These are phyloP conservation scores for Esox niger DNA, from an alignment of 2,113 vertebrate genomes.

Conservation along the genomic window DNA sequence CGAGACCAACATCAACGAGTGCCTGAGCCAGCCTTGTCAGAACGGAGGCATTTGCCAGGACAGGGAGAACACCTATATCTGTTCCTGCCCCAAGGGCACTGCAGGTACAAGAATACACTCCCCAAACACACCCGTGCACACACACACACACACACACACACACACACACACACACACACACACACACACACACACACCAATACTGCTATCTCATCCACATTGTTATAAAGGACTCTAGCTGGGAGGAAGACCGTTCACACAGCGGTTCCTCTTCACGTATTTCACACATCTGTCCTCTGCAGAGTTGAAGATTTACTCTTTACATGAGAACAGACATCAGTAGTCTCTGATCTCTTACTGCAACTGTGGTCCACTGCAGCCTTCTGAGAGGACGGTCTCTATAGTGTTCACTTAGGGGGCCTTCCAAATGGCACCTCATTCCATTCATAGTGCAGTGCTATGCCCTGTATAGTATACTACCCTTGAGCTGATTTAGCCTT, in stretches of 20 bases:
- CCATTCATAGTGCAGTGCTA: too few species aligned
- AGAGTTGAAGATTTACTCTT: not conserved
- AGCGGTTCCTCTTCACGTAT: not conserved
- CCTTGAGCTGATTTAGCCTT: too few species aligned
- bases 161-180: not conserved
- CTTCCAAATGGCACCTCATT: too few species aligned
- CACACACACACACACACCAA: too few species aligned
- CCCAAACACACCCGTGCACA: too few species aligned
- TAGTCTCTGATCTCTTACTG: not conserved
- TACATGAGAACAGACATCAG: not conserved
- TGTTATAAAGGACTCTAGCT: not conserved
- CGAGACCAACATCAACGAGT: too few species aligned
- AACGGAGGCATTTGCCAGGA: too few species aligned
- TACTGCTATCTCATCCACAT: not conserved
- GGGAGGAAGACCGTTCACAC: not conserved
- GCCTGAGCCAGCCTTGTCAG: too few species aligned
- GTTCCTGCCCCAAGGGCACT: too few species aligned
- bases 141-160: slow-evolving; percentile 8
- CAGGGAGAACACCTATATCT: too few species aligned
- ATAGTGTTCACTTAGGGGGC: not conserved
- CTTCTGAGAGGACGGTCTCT: not conserved
- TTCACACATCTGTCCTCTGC: not conserved
- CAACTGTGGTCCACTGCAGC: not conserved
- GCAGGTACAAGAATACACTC: too few species aligned
- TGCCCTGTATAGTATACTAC: too few species aligned